phyloP scores from a whole-genome alignment of 1,140 invertebrate species.

The Andricus grossulariae region DNA sequence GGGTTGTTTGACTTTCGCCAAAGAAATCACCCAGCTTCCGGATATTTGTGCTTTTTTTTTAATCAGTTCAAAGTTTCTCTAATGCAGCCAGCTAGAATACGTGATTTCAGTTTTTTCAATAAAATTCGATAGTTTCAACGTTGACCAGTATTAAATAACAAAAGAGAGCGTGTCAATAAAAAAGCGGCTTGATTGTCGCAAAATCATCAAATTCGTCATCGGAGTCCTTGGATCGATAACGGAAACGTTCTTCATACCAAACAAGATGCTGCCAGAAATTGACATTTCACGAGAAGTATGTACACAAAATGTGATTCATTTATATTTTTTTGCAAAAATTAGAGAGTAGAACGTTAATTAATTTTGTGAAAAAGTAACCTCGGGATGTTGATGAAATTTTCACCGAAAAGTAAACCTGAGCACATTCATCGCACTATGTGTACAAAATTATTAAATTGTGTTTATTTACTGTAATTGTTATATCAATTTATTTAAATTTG shows the following conservation, averaged over 20 bases:
- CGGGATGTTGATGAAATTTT: no score
- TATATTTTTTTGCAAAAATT: background rate
- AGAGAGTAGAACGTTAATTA: no score
- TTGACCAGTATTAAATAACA: background rate
- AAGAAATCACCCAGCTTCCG: background rate
- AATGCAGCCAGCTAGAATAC: background rate
- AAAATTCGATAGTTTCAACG: background rate
- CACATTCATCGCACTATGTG: no score
- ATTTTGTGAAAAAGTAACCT: no score
- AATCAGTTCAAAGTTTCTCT: background rate
- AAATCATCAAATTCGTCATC: conserved; percentile 8
- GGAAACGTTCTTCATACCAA: background rate
- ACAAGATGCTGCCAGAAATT: conserved; percentile 41
- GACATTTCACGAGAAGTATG: conserved; percentile 40
- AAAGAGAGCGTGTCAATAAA: background rate
- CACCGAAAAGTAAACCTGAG: no score
- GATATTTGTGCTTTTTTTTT: background rate
- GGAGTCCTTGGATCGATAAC: background rate
- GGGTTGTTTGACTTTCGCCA: conserved; percentile 1
- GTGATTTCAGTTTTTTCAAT: background rate
- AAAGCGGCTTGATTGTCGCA: conserved; percentile 9
- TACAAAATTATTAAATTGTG: no score
- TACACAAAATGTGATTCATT: background rate
- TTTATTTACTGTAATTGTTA: no score
- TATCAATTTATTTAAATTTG: no score